Base-by-base conservation (phyloP, 2,113 vertebrate species). In the Sisor rabdophorus region DNA sequence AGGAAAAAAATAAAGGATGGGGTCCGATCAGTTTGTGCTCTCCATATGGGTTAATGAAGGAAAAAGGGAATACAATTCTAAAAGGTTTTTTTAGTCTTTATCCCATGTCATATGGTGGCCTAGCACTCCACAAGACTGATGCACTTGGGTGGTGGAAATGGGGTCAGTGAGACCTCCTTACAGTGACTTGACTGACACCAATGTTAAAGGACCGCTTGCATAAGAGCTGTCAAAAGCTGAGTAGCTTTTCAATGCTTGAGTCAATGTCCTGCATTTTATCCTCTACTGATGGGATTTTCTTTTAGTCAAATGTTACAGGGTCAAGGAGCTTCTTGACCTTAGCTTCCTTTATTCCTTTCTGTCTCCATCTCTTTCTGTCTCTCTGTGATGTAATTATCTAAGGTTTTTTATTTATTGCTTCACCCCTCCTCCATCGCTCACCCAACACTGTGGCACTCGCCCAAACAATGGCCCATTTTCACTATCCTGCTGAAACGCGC, bases 391-490 rank as follows among this genome's bases (percentile, higher is more conserved):
- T 71, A 71, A 71, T 71, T 71, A 71, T 71, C 69, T 52, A 55
- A 12, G 69, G 52, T 36, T 71, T 71, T 44, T 71, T 71, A 71
- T 71, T 71, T 71, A 71, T 71, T 24, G 30, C 52, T 55, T 30
- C 52, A 71, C 69, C 69, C 69, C 22, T 71, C 69, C 69, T 52
- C 69, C 69, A 71, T 54, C 50, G 55, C 69, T 71, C 52, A 71
- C 69, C 30, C 52, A 32, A 71, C 52, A 71, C 11, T 55, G 55
- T 71, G 69, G 69, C 69, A 71, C 69, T 71, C 30, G 30, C 69
- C 69, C 69, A 71, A 71, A 71, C 69, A 55, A 71, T 71, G 69
- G 69, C 69, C 69, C 69, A 71, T 71, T 54, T 71, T 52, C 69
- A 71, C 50, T 52, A 55, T 55, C 69, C 69, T 71, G 20, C 52